Conservation (phyloP, 2,797 vertebrate species). For the Pipistrellus pipistrellus region DNA sequence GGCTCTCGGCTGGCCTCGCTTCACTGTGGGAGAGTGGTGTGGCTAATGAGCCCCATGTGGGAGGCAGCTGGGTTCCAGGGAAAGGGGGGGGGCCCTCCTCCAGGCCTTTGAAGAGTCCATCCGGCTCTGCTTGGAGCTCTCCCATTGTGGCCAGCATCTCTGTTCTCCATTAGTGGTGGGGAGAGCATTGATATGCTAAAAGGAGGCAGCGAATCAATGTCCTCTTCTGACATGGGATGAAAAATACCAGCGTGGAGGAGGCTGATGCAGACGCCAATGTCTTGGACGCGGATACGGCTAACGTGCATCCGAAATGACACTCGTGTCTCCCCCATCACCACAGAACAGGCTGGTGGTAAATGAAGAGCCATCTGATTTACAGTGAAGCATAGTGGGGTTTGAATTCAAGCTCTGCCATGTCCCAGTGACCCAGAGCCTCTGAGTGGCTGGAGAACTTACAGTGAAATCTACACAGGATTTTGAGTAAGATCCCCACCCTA, state of each 20-base stretch:
- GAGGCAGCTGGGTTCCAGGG: constrained; percentile 75
- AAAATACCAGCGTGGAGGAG: not conserved
- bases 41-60: constrained; percentile 79
- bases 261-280: not conserved
- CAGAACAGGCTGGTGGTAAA: not conserved
- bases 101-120: constrained; percentile 76
- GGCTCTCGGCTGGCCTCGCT: constrained; percentile 74
- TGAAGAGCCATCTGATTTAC: not conserved
- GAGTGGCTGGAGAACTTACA: not conserved
- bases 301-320: not conserved
- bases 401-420: not conserved
- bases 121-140: constrained; percentile 63
- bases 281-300: not conserved
- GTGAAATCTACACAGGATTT: not conserved
- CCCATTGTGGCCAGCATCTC: constrained; percentile 48
- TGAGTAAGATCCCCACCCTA: not conserved
- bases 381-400: not conserved
- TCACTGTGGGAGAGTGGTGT: constrained; percentile 67
- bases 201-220: constrained; percentile 44
- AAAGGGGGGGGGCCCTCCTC: no score
- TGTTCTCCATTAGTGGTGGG: constrained; percentile 76
- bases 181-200: constrained; percentile 9
- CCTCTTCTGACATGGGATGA: constrained; percentile 48
- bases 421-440: not conserved
- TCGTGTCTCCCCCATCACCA: not conserved